phyloP scores from a whole-genome alignment of 2,888 invertebrate species.

The Morpho achilles region DNA sequence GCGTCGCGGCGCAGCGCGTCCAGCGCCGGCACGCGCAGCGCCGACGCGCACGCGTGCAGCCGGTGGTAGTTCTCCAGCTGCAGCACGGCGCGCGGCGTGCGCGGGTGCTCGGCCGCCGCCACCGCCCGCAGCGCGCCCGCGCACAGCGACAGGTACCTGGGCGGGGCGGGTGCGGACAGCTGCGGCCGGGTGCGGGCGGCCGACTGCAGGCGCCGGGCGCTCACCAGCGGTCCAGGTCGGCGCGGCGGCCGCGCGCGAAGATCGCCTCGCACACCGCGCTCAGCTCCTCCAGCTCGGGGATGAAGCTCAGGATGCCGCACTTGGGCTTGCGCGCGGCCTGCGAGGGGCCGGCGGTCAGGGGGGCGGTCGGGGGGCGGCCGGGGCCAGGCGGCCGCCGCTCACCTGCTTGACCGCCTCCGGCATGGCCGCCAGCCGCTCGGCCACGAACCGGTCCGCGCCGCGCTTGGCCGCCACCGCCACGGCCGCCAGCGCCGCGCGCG shows the following conservation, averaged over 20 bases:
- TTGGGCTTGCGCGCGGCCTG: constrained; percentile 80
- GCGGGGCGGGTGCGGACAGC: constrained; percentile 93
- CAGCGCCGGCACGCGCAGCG: constrained; percentile 93
- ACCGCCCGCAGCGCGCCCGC: constrained; percentile 91
- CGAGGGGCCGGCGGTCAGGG: constrained; percentile 3
- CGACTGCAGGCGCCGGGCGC: constrained; percentile 90
- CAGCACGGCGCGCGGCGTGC: constrained; percentile 95
- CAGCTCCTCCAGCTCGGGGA: constrained; percentile 94
- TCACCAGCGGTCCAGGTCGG: constrained; percentile 96
- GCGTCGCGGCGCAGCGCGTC: constrained; percentile 91
- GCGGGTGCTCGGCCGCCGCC: constrained; percentile 89
- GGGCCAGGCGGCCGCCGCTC: neutral
- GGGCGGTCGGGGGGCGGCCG: too few species aligned
- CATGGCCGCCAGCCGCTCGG: constrained; percentile 88
- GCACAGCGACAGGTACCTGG: constrained; percentile 86
- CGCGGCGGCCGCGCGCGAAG: constrained; percentile 92
- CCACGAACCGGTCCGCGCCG: constrained; percentile 94
- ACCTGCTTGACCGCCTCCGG: constrained; percentile 77
- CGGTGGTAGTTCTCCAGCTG: constrained; percentile 98
- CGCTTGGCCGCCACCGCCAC: constrained; percentile 64
- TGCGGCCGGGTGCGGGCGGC: constrained; percentile 72
- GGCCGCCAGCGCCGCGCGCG: constrained; percentile 54
- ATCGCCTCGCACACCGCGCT: constrained; percentile 92
- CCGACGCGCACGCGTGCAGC: constrained; percentile 90
- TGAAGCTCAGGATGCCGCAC: constrained; percentile 93